Evolutionary conservation across 2,797 vertebrate species (phyloP).

Genomic region (Percopsis omiscomaycus): DNA sequence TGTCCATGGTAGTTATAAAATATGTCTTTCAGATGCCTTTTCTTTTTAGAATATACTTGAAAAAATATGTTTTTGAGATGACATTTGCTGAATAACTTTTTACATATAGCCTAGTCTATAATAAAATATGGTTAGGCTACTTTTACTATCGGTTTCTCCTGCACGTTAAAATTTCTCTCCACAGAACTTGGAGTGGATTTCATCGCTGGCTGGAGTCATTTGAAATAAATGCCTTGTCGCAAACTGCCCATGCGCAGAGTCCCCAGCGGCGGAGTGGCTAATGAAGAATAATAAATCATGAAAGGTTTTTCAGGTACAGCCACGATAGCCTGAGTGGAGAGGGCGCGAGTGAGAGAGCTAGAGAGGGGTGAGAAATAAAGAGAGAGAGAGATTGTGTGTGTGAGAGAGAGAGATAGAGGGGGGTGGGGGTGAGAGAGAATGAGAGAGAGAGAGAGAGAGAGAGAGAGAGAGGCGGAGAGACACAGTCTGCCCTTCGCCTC

Average conservation of each 20-base stretch:
- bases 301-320: slow-evolving; percentile 78
- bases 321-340: slow-evolving; percentile 38
- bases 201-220: slow-evolving; percentile 59
- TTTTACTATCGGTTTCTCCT: background rate
- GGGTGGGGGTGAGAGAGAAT: slow-evolving; percentile 56
- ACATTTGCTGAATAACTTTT: too few relatives aligned
- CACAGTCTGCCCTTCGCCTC: slow-evolving; percentile 79
- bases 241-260: slow-evolving; percentile 80
- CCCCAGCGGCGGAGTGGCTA: slow-evolving; percentile 81
- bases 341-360: slow-evolving; percentile 39
- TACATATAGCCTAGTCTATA: slow-evolving; percentile 9
- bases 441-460: slow-evolving; percentile 63
- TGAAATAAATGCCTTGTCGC: slow-evolving; percentile 75
- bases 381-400: slow-evolving; percentile 40
- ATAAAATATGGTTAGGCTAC: background rate
- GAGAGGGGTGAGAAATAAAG: slow-evolving; percentile 33
- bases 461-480: slow-evolving; percentile 45
- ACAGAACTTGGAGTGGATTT: slow-evolving; percentile 42
- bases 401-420: slow-evolving; percentile 37
- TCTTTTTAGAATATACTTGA: too few relatives aligned
- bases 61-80: too few relatives aligned
- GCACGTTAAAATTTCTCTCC: background rate
- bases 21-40: too few relatives aligned
- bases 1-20: slow-evolving; percentile 61
- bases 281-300: slow-evolving; percentile 89